Conservation (phyloP, 2,888 invertebrate genomes). For the Theretra japonica region DNA sequence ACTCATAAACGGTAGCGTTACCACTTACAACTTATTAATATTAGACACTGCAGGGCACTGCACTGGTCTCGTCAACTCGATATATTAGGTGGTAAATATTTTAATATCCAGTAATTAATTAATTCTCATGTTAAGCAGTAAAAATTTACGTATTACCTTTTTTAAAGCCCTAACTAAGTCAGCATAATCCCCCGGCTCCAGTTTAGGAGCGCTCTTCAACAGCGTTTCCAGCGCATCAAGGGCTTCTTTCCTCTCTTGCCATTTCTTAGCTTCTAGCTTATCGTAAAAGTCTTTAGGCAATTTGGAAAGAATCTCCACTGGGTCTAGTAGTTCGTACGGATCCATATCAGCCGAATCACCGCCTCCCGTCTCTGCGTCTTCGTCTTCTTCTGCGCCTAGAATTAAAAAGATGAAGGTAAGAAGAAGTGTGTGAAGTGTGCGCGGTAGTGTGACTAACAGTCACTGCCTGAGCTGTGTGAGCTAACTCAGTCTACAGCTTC, state of each 20-base stretch:
- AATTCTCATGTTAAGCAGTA: too few relatives aligned
- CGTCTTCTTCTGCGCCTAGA: slow-evolving; percentile 75
- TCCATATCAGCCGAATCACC: slow-evolving; percentile 90
- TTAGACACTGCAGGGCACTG: too few relatives aligned
- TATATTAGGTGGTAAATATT: too few relatives aligned
- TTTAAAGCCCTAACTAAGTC: slow-evolving; percentile 94
- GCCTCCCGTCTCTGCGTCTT: slow-evolving; percentile 85
- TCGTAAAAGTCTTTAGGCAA: slow-evolving; percentile 98
- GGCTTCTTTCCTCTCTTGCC: slow-evolving; percentile 98
- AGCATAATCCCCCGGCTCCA: slow-evolving; percentile 97
- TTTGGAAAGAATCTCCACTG: slow-evolving; percentile 96
- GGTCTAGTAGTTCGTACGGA: slow-evolving; percentile 95
- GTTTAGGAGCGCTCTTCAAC: slow-evolving; percentile 90
- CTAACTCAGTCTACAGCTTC: too few relatives aligned
- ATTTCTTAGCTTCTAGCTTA: slow-evolving; percentile 96
- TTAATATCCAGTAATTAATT: too few relatives aligned
- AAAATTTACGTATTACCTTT: slow-evolving; percentile 87
- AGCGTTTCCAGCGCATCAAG: slow-evolving; percentile 92
- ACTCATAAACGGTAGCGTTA: too few relatives aligned
- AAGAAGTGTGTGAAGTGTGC: too few relatives aligned
- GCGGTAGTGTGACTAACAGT: too few relatives aligned
- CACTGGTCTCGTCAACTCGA: too few relatives aligned
- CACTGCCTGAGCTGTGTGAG: too few relatives aligned
- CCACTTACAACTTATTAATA: too few relatives aligned
- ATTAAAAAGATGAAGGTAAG: not conserved